Conservation (phyloP, 2,888 invertebrate species). For the Leptinotarsa tumamoca region DNA sequence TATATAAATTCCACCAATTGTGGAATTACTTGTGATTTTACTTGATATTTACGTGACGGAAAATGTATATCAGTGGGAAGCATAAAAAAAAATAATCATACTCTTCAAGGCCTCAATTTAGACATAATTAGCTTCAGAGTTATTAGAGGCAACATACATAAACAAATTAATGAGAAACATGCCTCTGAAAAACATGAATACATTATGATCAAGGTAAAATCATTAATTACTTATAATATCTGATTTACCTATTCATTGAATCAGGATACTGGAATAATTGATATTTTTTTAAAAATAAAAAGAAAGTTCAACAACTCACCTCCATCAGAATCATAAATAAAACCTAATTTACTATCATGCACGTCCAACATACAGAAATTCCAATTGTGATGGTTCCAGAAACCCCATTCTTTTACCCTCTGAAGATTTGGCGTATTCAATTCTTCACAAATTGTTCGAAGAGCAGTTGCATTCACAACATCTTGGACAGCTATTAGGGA, state of each 20-base stretch:
- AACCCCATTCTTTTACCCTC: constrained; percentile 75
- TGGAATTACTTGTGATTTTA: no score
- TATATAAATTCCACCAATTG: no score
- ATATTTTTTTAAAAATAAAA: background rate
- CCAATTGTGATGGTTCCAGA: constrained; percentile 75
- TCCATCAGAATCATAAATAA: constrained; percentile 66
- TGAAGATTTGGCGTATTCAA: constrained; percentile 75
- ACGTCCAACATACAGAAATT: constrained; percentile 68
- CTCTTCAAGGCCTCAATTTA: no score
- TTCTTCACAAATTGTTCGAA: constrained; percentile 78
- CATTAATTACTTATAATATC: background rate
- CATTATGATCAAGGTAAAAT: background rate
- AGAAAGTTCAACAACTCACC: constrained; percentile 49
- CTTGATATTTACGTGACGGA: no score
- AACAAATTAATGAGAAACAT: background rate
- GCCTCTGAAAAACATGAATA: background rate
- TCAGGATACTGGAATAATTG: background rate
- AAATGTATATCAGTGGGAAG: no score
- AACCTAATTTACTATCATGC: constrained; percentile 63
- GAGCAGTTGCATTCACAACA: constrained; percentile 74
- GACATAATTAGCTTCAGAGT: background rate
- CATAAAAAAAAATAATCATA: no score
- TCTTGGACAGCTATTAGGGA: constrained; percentile 82
- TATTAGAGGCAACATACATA: background rate
- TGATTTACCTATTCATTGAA: background rate